Evolutionary conservation across 2,888 invertebrate species (phyloP), one percentile per base, ranked within the genome.

Genomic region (Tachystola acroxantha): DNA sequence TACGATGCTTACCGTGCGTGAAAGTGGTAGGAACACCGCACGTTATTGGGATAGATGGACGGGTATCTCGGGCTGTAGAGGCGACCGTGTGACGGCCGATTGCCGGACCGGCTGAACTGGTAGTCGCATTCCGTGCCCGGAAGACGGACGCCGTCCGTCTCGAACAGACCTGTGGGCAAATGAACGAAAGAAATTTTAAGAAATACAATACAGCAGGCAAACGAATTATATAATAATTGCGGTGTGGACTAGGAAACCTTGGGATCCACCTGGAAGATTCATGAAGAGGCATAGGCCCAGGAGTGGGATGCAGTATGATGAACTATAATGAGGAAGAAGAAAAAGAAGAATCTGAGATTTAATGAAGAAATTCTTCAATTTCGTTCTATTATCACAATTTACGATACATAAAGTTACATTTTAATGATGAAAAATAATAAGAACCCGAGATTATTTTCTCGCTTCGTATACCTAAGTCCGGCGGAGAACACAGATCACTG

Each of bases 61-160:
- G 98, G 98, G 88, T 97, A 98, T 40, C 95, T 92, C 0, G 98
- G 98, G 36, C 98, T 98, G 81, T 94, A 96, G 64, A 96, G 92
- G 39, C 92, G 91, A 37, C 96, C 95, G 71, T 93, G 91, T 10
- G 89, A 87, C 41, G 91, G 90, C 43, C 91, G 88, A 58, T 89
- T 90, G 54, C 92, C 91, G 26, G 91, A 91, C 65, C 94, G 93
- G 67, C 92, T 89, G 79, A 96, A 96, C 79, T 94, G 93, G 79
- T 92, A 94, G 79, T 96, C 95, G 72, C 96, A 96, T 84, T 91
- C 93, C 36, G 94, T 94, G 27, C 93, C 93, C 13, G 79, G 75
- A 1, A 95, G 82, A 56, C 91, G 89, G 55, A 93, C 90, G 10
- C 96, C 96, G 64, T 94, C 93, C 13, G 93, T 95, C 64, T 92